Base-by-base conservation (phyloP, 1,140 invertebrate species). In the silkworm (Bombyx mori) region DNA sequence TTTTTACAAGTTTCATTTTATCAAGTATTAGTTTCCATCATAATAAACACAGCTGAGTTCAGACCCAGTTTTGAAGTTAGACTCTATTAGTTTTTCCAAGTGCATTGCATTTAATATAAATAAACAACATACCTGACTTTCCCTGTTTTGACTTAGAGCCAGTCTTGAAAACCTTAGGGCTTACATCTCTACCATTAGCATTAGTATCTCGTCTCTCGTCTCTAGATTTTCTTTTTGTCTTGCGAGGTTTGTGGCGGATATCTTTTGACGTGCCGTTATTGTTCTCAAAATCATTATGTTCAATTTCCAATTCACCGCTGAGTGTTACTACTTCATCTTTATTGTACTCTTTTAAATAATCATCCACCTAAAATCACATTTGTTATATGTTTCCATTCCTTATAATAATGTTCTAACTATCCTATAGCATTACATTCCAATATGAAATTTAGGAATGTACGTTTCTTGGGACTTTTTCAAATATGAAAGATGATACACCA, bases 331-430 rank as follows among this genome's bases (percentile, higher is more conserved):
- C 86, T 72, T 89, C 86, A 63, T 86, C 82, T 65, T 83, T 87
- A 46, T 89, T 88, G 52, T 89, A 89, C 60, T 89, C 85, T 67
- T 84, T 88, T 9, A 89, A 70, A 63, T 89, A 89, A 58, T 88
- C 88, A 68, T 89, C 88, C 57, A 89, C 86, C 83, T 84, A 60
- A 2, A 58, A 57, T 44, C 7, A 7, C 12, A 22, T 51, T 6
- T 35, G 2, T 3, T 5, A 35, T 35, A 35, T 35, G 26, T 35
- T 35, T 35, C 26, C 4, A 35, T 35, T 89, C 87, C 4, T 3
- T 35, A 35, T 35, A 35, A 35, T 35, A 35, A 18, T 18, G 12
- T 18, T 35, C 4, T 3, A 35, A 3, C 26, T 35, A 35, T 35
- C 4, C 4, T 35, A 35, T 3, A 35, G 26, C 26, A 51, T 51